Percentiles rank a stretch among this genome's conserved stretches.
phyloP scores from a whole-genome alignment of 1,140 invertebrate genomes.

The Cylas formicarius region DNA sequence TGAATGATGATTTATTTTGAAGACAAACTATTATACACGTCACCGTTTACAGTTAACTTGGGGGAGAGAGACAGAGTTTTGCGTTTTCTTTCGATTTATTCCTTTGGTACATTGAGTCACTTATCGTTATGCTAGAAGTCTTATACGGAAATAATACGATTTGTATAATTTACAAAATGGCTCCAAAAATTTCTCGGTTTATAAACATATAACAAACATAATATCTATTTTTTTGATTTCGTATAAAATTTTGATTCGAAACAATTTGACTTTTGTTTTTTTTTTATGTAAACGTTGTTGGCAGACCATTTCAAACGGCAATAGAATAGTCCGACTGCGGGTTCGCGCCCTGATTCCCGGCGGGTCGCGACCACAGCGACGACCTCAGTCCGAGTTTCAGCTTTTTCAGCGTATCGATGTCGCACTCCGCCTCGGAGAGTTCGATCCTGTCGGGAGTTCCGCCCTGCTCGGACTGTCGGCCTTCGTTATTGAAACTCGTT shows the following conservation, averaged over 20 bases:
- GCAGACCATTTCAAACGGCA: constrained; percentile 48
- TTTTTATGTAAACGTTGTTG: constrained; percentile 7
- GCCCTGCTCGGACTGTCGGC: constrained; percentile 27
- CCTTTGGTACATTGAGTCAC: constrained; percentile 22
- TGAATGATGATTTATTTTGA: constrained; percentile 26
- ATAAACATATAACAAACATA: constrained; percentile 28
- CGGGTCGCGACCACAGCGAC: constrained; percentile 64
- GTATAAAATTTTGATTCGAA: constrained; percentile 21
- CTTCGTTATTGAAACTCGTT: constrained; percentile 48
- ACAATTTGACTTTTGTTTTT: constrained; percentile 6
- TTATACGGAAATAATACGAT: constrained; percentile 17
- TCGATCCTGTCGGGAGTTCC: constrained; percentile 46
- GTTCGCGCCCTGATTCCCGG: constrained; percentile 41
- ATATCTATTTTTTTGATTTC: constrained; percentile 29
- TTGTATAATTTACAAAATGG: constrained; percentile 22
- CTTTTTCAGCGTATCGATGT: constrained; percentile 70
- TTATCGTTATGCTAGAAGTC: constrained; percentile 12
- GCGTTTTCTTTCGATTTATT: constrained; percentile 24
- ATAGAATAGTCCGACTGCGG: constrained; percentile 57
- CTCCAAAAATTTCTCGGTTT: constrained; percentile 22
- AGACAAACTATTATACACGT: constrained; percentile 28
- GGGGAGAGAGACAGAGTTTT: constrained; percentile 16
- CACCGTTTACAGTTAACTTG: constrained; percentile 24
- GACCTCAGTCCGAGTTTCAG: constrained; percentile 62
- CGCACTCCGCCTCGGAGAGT: constrained; percentile 62